phyloP scores from a whole-genome alignment of 2,113 vertebrate genomes.

The Eudyptes chrysolophus region DNA sequence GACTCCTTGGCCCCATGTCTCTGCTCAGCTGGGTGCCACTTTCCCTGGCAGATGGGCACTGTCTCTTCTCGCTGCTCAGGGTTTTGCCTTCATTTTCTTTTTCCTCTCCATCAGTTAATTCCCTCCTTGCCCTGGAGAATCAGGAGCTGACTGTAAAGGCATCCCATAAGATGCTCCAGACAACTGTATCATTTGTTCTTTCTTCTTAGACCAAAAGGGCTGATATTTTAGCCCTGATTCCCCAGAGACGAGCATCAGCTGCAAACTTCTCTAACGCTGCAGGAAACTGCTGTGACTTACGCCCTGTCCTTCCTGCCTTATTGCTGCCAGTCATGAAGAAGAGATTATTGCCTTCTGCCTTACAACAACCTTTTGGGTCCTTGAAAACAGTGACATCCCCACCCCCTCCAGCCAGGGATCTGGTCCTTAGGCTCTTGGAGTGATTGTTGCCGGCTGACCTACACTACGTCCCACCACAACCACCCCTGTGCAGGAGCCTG shows the following conservation, averaged over 20 bases:
- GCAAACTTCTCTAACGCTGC: background rate
- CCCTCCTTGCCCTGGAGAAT: background rate
- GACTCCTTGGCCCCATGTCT: background rate
- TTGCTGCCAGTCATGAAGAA: accelerated
- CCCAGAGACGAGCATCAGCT: background rate
- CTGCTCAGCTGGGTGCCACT: background rate
- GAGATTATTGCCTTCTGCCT: background rate
- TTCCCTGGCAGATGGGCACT: background rate
- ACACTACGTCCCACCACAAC: background rate
- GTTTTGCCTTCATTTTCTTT: background rate
- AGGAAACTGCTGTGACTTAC: background rate
- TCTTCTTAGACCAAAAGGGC: background rate
- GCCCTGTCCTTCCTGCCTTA: background rate
- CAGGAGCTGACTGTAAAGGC: background rate
- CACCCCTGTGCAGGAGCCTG: background rate
- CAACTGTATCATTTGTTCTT: background rate
- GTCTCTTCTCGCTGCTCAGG: background rate
- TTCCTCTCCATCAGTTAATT: background rate
- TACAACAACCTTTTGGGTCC: background rate
- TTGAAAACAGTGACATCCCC: background rate
- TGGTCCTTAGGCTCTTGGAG: background rate
- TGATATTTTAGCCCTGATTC: background rate
- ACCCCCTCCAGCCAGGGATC: background rate
- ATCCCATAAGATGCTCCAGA: background rate
- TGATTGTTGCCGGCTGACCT: background rate